phyloP scores from a whole-genome alignment of 2,113 vertebrate genomes.

The Fulica atra region DNA sequence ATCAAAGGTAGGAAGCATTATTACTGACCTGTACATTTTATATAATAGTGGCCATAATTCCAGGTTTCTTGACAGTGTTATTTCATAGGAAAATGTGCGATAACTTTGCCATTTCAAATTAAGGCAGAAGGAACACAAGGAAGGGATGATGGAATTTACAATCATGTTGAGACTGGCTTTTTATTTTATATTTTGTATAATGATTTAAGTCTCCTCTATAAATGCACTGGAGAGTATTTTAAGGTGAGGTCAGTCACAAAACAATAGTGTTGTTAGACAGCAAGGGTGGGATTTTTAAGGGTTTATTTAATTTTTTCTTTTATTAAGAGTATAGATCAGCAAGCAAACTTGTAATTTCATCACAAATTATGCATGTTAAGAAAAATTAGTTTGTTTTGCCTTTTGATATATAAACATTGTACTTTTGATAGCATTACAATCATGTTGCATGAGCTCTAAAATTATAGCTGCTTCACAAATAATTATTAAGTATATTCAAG shows the following conservation, averaged over 20 bases:
- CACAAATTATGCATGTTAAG: neutral
- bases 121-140: neutral
- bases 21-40: slow-evolving; percentile 5
- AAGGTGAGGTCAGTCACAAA: neutral
- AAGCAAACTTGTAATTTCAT: neutral
- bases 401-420: neutral
- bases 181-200: neutral
- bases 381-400: neutral
- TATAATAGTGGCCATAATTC: neutral
- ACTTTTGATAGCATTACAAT: neutral
- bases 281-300: neutral
- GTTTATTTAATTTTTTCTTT: neutral
- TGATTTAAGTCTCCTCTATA: neutral
- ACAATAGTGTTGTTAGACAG: neutral
- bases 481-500: neutral
- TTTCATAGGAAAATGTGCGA: neutral
- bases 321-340: neutral
- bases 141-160: neutral
- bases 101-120: neutral
- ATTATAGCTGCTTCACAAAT: neutral
- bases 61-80: neutral
- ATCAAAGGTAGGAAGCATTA: slow-evolving; percentile 50
- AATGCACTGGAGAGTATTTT: neutral
- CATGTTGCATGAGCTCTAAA: neutral
- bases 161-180: neutral